Evolutionary conservation across 2,888 invertebrate genomes (phyloP).

Genomic region (Cephus pygmeus): DNA sequence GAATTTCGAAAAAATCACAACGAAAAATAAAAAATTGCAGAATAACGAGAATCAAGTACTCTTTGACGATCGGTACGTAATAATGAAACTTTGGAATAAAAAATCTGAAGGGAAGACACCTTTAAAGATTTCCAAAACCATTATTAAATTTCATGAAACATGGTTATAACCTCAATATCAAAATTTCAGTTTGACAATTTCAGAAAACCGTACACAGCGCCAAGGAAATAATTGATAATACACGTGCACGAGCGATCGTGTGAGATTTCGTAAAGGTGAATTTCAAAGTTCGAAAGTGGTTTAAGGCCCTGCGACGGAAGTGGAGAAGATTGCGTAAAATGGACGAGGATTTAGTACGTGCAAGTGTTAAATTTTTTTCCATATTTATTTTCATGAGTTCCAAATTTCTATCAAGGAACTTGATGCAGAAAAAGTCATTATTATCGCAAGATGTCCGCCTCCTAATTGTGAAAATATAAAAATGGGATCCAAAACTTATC

Average conservation of each 20-base stretch:
- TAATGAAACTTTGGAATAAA: neutral
- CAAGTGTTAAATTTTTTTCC: neutral
- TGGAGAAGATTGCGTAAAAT: conserved; percentile 12
- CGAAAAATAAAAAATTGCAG: neutral
- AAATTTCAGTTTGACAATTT: conserved; percentile 25
- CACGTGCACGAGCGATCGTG: neutral
- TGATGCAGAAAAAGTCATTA: conserved; percentile 37
- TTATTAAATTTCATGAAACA: neutral
- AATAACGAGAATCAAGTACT: neutral
- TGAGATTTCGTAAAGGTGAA: conserved; percentile 16
- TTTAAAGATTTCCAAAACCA: neutral
- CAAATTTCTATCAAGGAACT: neutral
- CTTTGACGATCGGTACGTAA: neutral
- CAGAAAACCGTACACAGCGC: conserved; percentile 7
- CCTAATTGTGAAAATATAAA: conserved; percentile 30
- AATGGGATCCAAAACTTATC: conserved; percentile 54
- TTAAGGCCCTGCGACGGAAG: conserved; percentile 15
- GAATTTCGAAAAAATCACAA: neutral
- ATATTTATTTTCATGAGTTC: neutral
- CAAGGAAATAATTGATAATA: neutral
- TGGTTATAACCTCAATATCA: neutral
- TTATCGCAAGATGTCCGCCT: conserved; percentile 51
- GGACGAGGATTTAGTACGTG: neutral
- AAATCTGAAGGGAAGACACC: neutral
- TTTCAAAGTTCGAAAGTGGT: conserved; percentile 18